A percentile compares a stretch with the other conserved stretches of the same genome.
These are phyloP conservation scores for Barnardius zonarius DNA, from an alignment of 2,113 vertebrate genomes.

Conservation along the genomic window DNA sequence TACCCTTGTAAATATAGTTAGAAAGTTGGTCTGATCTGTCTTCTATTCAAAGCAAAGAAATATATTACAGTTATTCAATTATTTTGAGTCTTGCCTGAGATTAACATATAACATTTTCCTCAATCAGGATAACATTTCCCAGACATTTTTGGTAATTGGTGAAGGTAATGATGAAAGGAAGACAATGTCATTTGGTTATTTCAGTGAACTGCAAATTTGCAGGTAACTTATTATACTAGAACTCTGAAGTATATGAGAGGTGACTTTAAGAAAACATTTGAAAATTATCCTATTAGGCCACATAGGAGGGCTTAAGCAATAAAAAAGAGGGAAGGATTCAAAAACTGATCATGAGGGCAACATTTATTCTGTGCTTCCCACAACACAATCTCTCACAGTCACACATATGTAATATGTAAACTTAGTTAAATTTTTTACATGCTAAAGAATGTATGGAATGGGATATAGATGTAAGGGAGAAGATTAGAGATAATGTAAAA, in stretches of 20 bases:
- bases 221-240: not conserved
- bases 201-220: not conserved
- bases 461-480: not conserved
- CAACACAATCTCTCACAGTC: not conserved
- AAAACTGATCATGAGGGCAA: not conserved
- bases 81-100: not conserved
- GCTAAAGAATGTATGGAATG: not conserved
- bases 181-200: not conserved
- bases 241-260: not conserved
- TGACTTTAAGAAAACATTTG: not conserved
- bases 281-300: not conserved
- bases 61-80: not conserved
- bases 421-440: not conserved
- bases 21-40: not conserved
- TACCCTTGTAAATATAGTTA: not conserved
- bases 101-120: not conserved
- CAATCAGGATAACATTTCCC: not conserved
- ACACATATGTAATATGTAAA: not conserved
- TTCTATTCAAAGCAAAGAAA: not conserved
- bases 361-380: not conserved
- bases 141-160: not conserved
- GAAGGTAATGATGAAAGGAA: not conserved
- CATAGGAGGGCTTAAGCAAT: not conserved
- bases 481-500: not conserved
- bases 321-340: not conserved